phyloP scores from a whole-genome alignment of 2,888 invertebrate species.

The Tetranychus piercei region DNA sequence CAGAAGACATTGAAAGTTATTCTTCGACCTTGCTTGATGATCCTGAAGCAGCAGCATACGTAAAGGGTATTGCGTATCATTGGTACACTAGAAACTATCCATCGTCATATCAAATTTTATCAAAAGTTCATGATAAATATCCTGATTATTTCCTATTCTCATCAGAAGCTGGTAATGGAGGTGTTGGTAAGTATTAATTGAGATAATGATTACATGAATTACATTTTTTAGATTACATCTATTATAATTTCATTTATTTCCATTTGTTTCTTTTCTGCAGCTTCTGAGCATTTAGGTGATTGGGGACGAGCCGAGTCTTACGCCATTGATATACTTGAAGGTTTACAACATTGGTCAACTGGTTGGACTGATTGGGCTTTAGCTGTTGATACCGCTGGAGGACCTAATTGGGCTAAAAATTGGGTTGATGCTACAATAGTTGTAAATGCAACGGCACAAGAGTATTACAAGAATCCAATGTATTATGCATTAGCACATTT shows the following conservation, averaged over 20 bases:
- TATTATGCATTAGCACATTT: slow-evolving; percentile 41
- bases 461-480: slow-evolving; percentile 42
- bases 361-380: slow-evolving; percentile 44
- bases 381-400: slow-evolving; percentile 37
- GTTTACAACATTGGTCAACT: slow-evolving; percentile 37
- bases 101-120: background rate
- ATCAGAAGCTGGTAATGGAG: slow-evolving; percentile 59
- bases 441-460: slow-evolving; percentile 33
- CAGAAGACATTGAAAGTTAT: background rate
- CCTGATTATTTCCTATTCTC: slow-evolving; percentile 53
- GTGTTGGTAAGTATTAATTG: background rate
- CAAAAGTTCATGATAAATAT: slow-evolving; percentile 28
- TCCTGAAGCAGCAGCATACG: slow-evolving; percentile 30
- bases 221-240: background rate
- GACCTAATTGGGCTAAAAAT: slow-evolving; percentile 40
- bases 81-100: slow-evolving; percentile 47
- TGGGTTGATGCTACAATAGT: slow-evolving; percentile 40
- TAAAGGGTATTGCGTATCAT: slow-evolving; percentile 60
- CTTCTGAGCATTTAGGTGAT: slow-evolving; percentile 35
- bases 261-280: slow-evolving; percentile 17
- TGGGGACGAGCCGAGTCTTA: slow-evolving; percentile 54
- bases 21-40: slow-evolving; percentile 24
- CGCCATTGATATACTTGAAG: slow-evolving; percentile 33
- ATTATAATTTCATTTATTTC: background rate
- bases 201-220: slow-evolving; percentile 16